Base-by-base conservation (phyloP, 2,888 invertebrate species). In the Homarus gammarus region DNA sequence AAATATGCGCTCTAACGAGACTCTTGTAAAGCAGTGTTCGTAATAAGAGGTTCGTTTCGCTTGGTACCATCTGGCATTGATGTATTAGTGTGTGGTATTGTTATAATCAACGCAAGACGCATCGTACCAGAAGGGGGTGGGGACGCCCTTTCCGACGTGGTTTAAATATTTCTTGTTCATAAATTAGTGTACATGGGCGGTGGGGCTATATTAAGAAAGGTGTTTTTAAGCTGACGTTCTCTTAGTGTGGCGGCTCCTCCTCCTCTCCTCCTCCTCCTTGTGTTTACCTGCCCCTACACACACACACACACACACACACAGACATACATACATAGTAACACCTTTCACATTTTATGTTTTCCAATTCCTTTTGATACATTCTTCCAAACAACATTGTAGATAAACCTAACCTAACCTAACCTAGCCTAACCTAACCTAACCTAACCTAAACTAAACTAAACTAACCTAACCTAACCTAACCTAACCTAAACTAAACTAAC, bases 81-180 rank as follows among this genome's bases (percentile, higher is more conserved):
- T 75, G 75, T 82, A 87, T 87, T 49, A 73, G 82, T n/a, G 51
- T 31, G 27, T 40, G 73, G 87, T 73, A 87, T 87, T 87, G 87
- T 87, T 82, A 70, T 87, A 82, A 87, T 87, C 87, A 87, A 75
- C 51, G 73, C 64, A 75, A 56, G 86, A 81, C 86, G 61, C 77
- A 27, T 68, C 70, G 51, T 64, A 84, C n/a, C 56, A 31, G 56
- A 79, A 36, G 2, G 56, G 56, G 36, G 1, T 5, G 51, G 31
- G 8, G 8, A 18, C 22, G 3, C 49, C 51, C 78, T 86, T 78
- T 38, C 33, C 70, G 31, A 75, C 87, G 72, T 73, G 82, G 64
- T 87, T 82, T 87, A 82, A 87, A 87, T 87, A 87, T 56, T 87
- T 87, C 44, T 61, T 75, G 72, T 87, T 87, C 87, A 87, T 87